Evolutionary conservation across 2,888 invertebrate genomes (phyloP).

Genomic region (Ypsolopha sequella): DNA sequence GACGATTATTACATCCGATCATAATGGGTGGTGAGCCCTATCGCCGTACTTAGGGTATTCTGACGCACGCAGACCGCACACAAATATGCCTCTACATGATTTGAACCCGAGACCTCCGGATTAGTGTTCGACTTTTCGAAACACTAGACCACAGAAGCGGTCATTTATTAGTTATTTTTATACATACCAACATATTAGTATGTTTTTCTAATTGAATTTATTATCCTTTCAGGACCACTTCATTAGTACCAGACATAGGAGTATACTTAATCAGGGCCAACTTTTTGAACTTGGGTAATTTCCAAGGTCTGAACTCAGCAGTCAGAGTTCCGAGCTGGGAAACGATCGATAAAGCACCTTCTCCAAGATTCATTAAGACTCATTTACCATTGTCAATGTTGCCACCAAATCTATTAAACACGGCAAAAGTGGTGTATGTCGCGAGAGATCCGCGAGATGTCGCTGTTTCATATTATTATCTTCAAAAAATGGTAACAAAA

Average conservation of each 20-base stretch:
- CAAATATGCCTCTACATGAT: too few species aligned
- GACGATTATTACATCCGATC: too few species aligned
- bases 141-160: too few species aligned
- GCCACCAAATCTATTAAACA: slow-evolving; percentile 56
- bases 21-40: too few species aligned
- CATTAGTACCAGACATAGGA: slow-evolving; percentile 46
- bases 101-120: not conserved
- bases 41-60: too few species aligned
- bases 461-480: slow-evolving; percentile 77
- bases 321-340: slow-evolving; percentile 42
- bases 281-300: slow-evolving; percentile 48
- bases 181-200: too few species aligned
- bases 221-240: slow-evolving; percentile 31
- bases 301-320: slow-evolving; percentile 49
- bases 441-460: slow-evolving; percentile 81
- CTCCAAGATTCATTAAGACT: slow-evolving; percentile 74
- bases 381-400: slow-evolving; percentile 73
- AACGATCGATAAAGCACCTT: slow-evolving; percentile 38
- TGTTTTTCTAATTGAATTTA: not conserved
- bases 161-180: too few species aligned
- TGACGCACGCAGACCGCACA: too few species aligned
- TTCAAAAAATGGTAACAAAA: slow-evolving; percentile 68
- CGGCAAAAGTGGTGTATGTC: slow-evolving; percentile 75
- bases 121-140: too few species aligned
- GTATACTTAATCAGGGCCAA: slow-evolving; percentile 46